phyloP scores from a whole-genome alignment of 1,140 invertebrate species.

The Trinorchestia longiramus region DNA sequence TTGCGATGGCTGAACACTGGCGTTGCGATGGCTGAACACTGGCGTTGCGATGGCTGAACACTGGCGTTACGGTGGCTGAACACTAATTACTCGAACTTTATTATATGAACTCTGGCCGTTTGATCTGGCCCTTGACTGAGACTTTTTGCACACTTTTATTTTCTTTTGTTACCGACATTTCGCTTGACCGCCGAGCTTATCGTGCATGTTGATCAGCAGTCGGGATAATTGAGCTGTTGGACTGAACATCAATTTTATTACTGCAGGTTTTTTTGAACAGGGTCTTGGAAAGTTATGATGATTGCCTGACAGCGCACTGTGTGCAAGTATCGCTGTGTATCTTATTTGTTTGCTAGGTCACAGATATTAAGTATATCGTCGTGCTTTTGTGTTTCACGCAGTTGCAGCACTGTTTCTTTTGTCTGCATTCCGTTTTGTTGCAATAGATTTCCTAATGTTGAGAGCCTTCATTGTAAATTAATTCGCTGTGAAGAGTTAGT shows the following conservation, averaged over 20 bases:
- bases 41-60: no score
- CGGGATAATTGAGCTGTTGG: neutral
- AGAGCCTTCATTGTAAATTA: neutral
- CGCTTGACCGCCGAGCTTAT: neutral
- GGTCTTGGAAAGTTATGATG: neutral
- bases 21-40: no score
- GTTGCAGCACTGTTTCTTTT: neutral
- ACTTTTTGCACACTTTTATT: neutral
- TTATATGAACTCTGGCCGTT: neutral
- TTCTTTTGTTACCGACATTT: neutral
- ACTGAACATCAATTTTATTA: neutral
- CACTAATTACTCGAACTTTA: neutral
- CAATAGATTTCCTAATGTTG: neutral
- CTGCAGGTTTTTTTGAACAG: neutral
- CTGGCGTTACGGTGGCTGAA: neutral
- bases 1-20: no score
- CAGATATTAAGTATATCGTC: neutral
- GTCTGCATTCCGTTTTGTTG: neutral
- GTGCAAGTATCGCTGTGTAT: neutral
- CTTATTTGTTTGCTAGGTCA: neutral
- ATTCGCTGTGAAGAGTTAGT: no score
- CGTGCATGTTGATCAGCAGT: neutral
- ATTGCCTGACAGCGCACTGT: neutral
- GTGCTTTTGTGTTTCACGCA: neutral
- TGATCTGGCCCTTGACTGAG: no score